phyloP scores from a whole-genome alignment of 2,888 invertebrate genomes.

The Troides helena region DNA sequence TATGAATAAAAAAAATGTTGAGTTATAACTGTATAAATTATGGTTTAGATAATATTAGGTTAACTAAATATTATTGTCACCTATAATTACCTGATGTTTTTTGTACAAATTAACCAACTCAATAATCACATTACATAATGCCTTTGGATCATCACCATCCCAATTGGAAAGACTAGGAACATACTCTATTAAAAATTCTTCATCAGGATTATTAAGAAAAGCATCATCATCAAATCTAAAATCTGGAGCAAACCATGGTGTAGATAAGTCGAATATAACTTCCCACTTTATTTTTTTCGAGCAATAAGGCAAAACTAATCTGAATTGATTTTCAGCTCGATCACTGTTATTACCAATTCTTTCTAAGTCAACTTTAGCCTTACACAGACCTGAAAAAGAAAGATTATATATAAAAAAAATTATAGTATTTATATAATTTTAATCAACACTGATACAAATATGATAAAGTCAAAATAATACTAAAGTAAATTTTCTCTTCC shows the following conservation, averaged over 20 bases:
- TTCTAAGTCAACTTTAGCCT: slow-evolving; percentile 72
- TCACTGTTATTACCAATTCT: slow-evolving; percentile 55
- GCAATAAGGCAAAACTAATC: slow-evolving; percentile 85
- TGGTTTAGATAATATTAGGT: background rate
- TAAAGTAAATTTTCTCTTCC: background rate
- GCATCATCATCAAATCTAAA: slow-evolving; percentile 86
- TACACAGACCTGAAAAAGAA: slow-evolving; percentile 61
- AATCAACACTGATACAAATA: too few relatives aligned
- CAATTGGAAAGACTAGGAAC: slow-evolving; percentile 83
- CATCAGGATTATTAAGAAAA: slow-evolving; percentile 82
- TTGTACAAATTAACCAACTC: slow-evolving; percentile 83
- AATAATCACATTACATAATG: slow-evolving; percentile 80
- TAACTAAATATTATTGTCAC: background rate
- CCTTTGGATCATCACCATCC: slow-evolving; percentile 81
- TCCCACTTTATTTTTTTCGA: slow-evolving; percentile 85
- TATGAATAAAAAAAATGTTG: too few relatives aligned
- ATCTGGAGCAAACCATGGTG: slow-evolving; percentile 85
- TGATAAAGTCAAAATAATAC: too few relatives aligned
- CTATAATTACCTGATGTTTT: slow-evolving; percentile 78
- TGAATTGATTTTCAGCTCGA: slow-evolving; percentile 78
- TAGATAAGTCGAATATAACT: slow-evolving; percentile 82
- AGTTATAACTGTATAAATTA: too few relatives aligned
- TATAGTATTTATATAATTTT: background rate
- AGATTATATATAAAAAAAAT: background rate
- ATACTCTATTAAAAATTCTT: slow-evolving; percentile 71